Evolutionary conservation across 1,140 invertebrate genomes (phyloP).

Genomic region (Himalopsyche phryganea): DNA sequence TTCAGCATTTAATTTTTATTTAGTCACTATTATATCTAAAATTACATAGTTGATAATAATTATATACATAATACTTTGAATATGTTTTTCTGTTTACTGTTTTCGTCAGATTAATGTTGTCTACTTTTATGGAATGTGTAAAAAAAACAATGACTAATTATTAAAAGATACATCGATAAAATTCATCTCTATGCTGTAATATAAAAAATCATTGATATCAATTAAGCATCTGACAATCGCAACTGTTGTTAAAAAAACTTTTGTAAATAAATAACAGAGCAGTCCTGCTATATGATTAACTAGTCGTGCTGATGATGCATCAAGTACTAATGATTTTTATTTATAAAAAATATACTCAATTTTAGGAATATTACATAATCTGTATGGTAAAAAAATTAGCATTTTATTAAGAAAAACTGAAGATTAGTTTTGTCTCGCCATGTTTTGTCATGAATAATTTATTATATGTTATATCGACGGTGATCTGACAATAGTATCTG

Average conservation of each 20-base stretch:
- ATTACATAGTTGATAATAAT: too few species aligned
- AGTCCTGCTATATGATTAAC: constrained; percentile 7
- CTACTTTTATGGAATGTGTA: too few species aligned
- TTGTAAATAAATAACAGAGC: constrained; percentile 20
- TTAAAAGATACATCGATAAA: neutral
- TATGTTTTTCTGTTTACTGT: neutral
- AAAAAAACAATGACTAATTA: neutral
- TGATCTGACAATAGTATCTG: too few species aligned
- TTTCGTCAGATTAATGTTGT: too few species aligned
- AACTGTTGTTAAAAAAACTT: constrained; percentile 16
- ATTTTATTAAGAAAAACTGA: too few species aligned
- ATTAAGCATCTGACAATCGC: constrained; percentile 33
- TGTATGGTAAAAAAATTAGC: too few species aligned
- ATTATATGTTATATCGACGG: too few species aligned
- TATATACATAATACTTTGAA: neutral
- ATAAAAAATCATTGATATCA: neutral
- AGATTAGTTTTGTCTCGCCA: too few species aligned
- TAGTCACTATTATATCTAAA: too few species aligned
- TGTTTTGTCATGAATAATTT: too few species aligned
- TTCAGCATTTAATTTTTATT: too few species aligned
- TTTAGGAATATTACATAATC: constrained; percentile 7
- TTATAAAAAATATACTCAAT: constrained; percentile 4
- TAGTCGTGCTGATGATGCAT: constrained; percentile 6
- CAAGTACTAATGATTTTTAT: constrained; percentile 4
- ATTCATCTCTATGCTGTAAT: neutral